Base-by-base conservation (phyloP, 2,797 vertebrate genomes). In the Premnoplex brunnescens region DNA sequence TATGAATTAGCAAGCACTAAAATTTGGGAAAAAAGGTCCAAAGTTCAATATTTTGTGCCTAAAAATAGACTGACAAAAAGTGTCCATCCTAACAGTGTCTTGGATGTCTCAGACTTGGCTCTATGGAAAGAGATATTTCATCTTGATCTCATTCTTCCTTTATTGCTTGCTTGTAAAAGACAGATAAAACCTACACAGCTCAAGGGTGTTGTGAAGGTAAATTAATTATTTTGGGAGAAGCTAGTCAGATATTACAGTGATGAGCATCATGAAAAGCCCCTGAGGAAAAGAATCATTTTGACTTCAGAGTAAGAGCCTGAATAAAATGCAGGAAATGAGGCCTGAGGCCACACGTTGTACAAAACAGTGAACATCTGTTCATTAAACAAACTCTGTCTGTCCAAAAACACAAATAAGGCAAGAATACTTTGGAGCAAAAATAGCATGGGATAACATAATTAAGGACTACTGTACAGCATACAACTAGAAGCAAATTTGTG, bases 191-290 rank as follows among this genome's bases (percentile, higher is more conserved):
- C 88, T 81, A n/a, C 41, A 83, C 54, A 89, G 69, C 85, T 93
- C 91, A 94, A 89, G 87, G 85, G 79, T 94, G 79, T 78, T 68
- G 22, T 60, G 66, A 89, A 94, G 22, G 69, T 89, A 95, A 87
- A 83, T 93, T 84, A 96, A 96, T 94, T 93, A 91, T 92, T 96
- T 96, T 81, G 43, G 56, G 39, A 81, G 20, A 85, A 95, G 58
- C 62, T 77, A 68, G 83, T 94, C 88, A 83, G 58, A 60, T 89
- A 89, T 88, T 83, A 89, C 59, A 89, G 79, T 48, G 72, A 94
- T 72, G 27, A 89, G 27, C 43, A 92, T 64, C 62, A 67, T 22
- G 34, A 88, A 93, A 89, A 83, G 30, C 12, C 76, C 76, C 88
- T 19, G 7, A 79, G 87, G 82, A 62, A 77, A 93, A 88, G 37